Evolutionary conservation across 2,797 vertebrate genomes (phyloP), one percentile per base, ranked within the genome.

Genomic region (Setipinna tenuifilis): DNA sequence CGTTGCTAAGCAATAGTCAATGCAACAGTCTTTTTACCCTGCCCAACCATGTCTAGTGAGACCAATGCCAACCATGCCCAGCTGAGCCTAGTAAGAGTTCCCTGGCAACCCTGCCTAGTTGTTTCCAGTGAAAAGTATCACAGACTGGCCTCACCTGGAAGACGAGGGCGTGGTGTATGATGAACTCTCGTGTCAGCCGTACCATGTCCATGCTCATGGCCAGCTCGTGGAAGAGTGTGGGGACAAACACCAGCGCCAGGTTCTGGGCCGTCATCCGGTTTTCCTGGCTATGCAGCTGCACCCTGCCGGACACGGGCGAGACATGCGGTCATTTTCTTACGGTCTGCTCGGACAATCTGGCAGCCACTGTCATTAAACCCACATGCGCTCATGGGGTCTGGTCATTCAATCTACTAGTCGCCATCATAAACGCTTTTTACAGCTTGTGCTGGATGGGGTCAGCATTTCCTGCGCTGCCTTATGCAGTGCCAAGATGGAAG

Each of bases 201-300:
- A 95, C 87, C 89, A 95, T 87, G 44, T 93, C 90, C 11, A 88
- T 88, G 90, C 87, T 95, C 89, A 95, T 90, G 54, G 90, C 90
- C 10, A 81, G 65, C 83, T 92, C 90, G 83, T 94, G 90, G 81
- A 96, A 96, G 80, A 96, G 87, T 0, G 92, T 92, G 0, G 95
- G 95, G 4, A 92, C 92, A 57, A 96, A 92, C 57, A 96, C 94
- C 89, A 95, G 48, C 0, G 95, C 95, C 90, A 96, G 92, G 87
- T 95, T 96, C 0, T 95, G 91, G 12, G 93, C 94, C 0, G 95
- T 95, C 96, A 96, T 96, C 83, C 88, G 92, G 91, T 96, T 96
- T 11, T 90, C 91, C 86, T 89, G 88, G 59, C 95, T 96, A 89
- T 93, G 93, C 31, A 92, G 21, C 92, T 96, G 96, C 23, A 96